These are phyloP conservation scores for Bombus waltoni DNA, from an alignment of 1,140 invertebrate genomes.

Conservation along the genomic window DNA sequence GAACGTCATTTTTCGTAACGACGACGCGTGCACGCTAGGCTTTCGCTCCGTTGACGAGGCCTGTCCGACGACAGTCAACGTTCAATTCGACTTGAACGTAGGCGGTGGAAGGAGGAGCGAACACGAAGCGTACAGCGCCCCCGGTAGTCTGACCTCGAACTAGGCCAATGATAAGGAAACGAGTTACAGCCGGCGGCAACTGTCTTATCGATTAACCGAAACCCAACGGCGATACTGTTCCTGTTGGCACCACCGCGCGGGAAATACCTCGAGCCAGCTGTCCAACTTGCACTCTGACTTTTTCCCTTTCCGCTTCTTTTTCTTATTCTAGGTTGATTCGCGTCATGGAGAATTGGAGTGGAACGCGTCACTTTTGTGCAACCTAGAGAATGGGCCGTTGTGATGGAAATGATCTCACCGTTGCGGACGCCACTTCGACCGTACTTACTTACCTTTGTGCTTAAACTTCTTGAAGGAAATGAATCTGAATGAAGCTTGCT, in stretches of 20 bases:
- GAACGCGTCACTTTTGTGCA: not conserved
- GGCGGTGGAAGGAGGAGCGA: constrained; percentile 59
- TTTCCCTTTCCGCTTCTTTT: not conserved
- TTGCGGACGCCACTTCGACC: not conserved
- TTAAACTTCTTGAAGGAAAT: not conserved
- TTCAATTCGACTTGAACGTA: constrained; percentile 78
- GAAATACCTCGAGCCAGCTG: constrained; percentile 13
- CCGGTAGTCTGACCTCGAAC: constrained; percentile 51
- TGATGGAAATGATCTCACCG: not conserved
- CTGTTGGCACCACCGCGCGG: constrained; percentile 11
- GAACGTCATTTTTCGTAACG: constrained; percentile 60
- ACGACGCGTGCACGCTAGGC: constrained; percentile 45
- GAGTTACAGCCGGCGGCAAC: constrained; percentile 36
- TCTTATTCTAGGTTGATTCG: not conserved
- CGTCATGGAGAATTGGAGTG: constrained; percentile 2
- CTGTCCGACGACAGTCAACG: constrained; percentile 75
- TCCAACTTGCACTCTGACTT: not conserved
- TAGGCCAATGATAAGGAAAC: constrained; percentile 60
- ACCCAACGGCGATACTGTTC: not conserved
- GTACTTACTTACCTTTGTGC: too few relatives aligned
- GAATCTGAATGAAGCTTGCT: not conserved
- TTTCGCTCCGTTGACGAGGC: constrained; percentile 53
- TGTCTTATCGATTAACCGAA: constrained; percentile 55
- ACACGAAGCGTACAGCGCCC: constrained; percentile 44
- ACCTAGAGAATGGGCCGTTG: not conserved